Base-by-base conservation (phyloP, 2,888 invertebrate genomes). In the Halocaridina rubra region DNA sequence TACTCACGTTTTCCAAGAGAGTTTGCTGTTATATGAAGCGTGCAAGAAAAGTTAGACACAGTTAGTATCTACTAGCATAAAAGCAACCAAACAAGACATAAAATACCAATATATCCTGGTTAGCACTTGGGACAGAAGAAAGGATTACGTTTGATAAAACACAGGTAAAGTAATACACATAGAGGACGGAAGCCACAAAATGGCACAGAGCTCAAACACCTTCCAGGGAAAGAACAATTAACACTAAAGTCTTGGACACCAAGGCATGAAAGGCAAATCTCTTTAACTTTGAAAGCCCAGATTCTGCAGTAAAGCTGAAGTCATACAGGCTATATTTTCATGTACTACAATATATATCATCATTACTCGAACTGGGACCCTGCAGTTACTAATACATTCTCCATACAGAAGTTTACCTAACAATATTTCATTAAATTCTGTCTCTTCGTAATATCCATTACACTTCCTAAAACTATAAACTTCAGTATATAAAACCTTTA, bases 21-120 rank as follows among this genome's bases (percentile, higher is more conserved):
- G 94, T 92, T 97, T 97, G 93, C 97, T 97, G 93, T 90, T 79
- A 88, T 22, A 76, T 46, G 80, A 81, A 87, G 84, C 84, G 82
- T 87, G 80, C 75, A 77, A 88, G 77, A 80, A 84, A 88, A 71
- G 77, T 77, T 77, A 77, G 82, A 82, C 72, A 80, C 61, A 32
- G 64, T 80, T 80, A 80, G 72, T 80, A 27, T 72, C 61, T 27
- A 80, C 71, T 72, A 72, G 59, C 57, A 80, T 33, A 72, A 71
- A 80, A 80, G 80, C 80, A 27, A n/a, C 29, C 67, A 67, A 22
- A 67, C 67, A 67, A 67, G 16, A 67, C 27, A 22, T 67, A n/a
- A 39, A 67, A 27, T 16, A 64, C 30, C 53, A 75, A 57, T 59
- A 74, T 4, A 33, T 39, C 13, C 39, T 61, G 39, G 75, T 75